These are phyloP conservation scores for Zosterops lateralis DNA, from an alignment of 2,113 vertebrate species.

Conservation along the genomic window DNA sequence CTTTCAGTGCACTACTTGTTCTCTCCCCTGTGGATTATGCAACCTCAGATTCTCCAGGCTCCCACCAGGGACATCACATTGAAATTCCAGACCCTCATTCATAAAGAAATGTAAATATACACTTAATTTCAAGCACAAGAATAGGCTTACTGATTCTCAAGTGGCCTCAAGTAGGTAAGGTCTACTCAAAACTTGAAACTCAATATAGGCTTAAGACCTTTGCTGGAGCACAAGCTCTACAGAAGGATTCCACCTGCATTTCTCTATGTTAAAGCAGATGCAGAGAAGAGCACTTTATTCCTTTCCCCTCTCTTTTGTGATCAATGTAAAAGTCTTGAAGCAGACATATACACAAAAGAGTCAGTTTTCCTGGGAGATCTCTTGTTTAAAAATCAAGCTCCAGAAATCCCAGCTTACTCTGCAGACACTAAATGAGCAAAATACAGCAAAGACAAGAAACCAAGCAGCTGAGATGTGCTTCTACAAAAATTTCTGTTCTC, in stretches of 20 bases:
- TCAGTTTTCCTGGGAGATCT: neutral
- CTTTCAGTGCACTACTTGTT: constrained; percentile 12
- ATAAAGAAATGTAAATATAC: constrained; percentile 1
- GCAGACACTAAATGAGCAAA: neutral
- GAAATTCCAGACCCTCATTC: constrained; percentile 19
- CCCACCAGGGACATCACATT: neutral
- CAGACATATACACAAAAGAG: neutral
- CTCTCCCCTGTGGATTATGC: neutral
- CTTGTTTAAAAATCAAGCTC: neutral
- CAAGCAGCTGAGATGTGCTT: neutral
- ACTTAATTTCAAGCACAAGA: neutral
- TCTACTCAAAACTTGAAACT: neutral
- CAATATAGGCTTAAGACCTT: neutral
- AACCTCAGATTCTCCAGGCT: neutral
- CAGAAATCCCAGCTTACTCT: neutral
- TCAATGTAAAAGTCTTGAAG: neutral
- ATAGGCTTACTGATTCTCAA: neutral
- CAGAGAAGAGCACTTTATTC: neutral
- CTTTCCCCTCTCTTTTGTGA: neutral
- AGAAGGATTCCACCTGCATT: neutral
- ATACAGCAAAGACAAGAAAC: neutral
- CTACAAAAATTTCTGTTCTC: neutral
- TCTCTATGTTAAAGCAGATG: neutral
- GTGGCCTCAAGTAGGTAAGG: neutral
- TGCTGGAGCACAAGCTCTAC: neutral